Evolutionary conservation across 2,113 vertebrate genomes (phyloP), one percentile per base, ranked within the genome.

Genomic region (Carettochelys insculpta): DNA sequence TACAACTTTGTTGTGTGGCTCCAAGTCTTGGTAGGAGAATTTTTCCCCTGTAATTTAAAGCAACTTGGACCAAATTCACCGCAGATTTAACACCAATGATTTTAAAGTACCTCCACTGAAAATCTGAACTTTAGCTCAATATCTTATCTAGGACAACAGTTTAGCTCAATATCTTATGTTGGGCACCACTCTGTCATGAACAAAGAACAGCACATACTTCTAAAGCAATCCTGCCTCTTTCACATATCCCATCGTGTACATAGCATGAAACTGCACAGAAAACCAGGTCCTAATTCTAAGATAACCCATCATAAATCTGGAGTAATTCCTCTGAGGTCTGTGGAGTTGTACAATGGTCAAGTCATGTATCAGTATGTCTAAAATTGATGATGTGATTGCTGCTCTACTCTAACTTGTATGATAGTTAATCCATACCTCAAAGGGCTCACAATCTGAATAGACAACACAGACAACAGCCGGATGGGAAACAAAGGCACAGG

Each of bases 121-220:
- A 88, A 53, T 7, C 38, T 41, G 47, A 29, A 54, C 61, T 91
- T 93, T 80, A 90, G 61, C 47, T 85, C 34, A 73, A 38, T 71
- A 77, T 76, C 92, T 91, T 75, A 87, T 48, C 58, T 82, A 73
- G 71, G 80, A 76, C 77, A n/a, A n/a, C n/a, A n/a, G n/a, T 91
- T 93, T 80, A 90, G 61, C 47, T 85, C 34, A 73, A 38, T 71
- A 77, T 76, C 92, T 91, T 75, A 87, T 48, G 53, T 82, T 61
- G 71, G 80, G 71, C 77, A 79, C 85, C 77, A 43, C 11, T 13
- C 79, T 84, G 77, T 5, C 45, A 77, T 5, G n/a, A 31, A 89
- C 25, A 89, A 81, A 92, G 29, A 92, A 50, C 81, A 90, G 73
- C 2, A 19, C 2, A 0, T 6, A 8, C 29, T 87, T 92, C 75